phyloP scores from a whole-genome alignment of 53 echinoderm and acorn worm genomes.

The Echinometra lucunter region DNA sequence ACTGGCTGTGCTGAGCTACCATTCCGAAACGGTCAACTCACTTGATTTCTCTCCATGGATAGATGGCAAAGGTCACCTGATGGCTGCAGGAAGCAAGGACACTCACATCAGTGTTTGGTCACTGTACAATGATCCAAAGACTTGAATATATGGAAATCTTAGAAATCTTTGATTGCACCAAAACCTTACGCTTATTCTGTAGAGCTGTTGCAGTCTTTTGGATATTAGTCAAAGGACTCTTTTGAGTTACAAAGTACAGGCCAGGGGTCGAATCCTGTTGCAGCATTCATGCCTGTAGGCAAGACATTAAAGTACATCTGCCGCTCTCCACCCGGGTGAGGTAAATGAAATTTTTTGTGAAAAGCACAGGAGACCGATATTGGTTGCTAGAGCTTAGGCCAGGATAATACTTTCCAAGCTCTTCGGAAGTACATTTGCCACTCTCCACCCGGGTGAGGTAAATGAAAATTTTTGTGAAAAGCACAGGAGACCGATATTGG shows the following conservation, averaged over 20 bases:
- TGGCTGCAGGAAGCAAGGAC: conserved; percentile 94
- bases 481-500: no score
- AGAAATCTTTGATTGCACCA: no score
- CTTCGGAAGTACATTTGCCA: neutral
- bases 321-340: neutral
- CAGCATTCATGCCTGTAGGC: neutral
- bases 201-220: neutral
- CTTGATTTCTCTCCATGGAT: conserved; percentile 78
- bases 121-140: conserved; percentile 79
- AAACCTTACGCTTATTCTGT: neutral
- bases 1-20: conserved; percentile 87
- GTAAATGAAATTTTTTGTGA: no score
- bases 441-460: neutral
- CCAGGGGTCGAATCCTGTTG: neutral
- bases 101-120: conserved; percentile 97
- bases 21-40: conserved; percentile 81
- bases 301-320: neutral
- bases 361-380: no score
- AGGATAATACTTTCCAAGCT: no score
- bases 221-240: neutral
- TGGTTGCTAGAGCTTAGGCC: neutral
- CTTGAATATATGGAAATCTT: neutral
- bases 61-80: conserved; percentile 67
- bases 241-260: neutral
- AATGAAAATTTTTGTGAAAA: no score